phyloP scores from a whole-genome alignment of 2,888 invertebrate species.

The Meiosimyza decipiens region DNA sequence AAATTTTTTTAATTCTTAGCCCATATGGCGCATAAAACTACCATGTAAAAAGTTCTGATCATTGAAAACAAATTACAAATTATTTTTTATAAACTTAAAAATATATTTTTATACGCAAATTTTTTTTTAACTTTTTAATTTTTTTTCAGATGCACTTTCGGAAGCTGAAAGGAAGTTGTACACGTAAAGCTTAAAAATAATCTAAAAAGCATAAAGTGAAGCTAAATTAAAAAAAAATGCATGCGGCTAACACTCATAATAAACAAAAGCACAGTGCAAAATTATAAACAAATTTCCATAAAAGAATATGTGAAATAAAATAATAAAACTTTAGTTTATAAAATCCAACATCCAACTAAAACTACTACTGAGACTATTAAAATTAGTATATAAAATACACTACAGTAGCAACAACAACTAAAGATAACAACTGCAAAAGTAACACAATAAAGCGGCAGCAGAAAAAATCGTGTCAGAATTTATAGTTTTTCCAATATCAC shows the following conservation, averaged over 20 bases:
- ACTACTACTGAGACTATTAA: not conserved
- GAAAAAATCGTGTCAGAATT: not conserved
- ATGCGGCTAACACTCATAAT: slow-evolving; percentile 3
- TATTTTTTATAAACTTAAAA: too few species aligned
- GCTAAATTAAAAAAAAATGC: not conserved
- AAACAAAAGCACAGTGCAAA: slow-evolving; percentile 17
- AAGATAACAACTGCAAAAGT: not conserved
- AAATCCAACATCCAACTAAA: too few species aligned
- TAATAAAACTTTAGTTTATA: too few species aligned
- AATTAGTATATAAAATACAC: not conserved
- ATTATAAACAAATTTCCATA: slow-evolving; percentile 2
- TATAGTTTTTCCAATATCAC: slow-evolving; percentile 3
- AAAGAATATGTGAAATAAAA: slow-evolving; percentile 13
- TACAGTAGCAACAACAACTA: not conserved
- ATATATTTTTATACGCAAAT: not conserved
- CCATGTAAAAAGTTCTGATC: too few species aligned
- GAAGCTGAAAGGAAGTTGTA: not conserved
- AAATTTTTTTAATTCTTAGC: too few species aligned
- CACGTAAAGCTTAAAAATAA: not conserved
- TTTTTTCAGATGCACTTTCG: not conserved
- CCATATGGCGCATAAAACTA: too few species aligned
- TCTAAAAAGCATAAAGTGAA: not conserved
- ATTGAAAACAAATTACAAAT: too few species aligned
- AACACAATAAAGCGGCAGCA: not conserved
- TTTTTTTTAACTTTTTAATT: not conserved